Evolutionary conservation across 2,888 invertebrate genomes (phyloP), one percentile per base, ranked within the genome.

Genomic region (Agrotis clavis): DNA sequence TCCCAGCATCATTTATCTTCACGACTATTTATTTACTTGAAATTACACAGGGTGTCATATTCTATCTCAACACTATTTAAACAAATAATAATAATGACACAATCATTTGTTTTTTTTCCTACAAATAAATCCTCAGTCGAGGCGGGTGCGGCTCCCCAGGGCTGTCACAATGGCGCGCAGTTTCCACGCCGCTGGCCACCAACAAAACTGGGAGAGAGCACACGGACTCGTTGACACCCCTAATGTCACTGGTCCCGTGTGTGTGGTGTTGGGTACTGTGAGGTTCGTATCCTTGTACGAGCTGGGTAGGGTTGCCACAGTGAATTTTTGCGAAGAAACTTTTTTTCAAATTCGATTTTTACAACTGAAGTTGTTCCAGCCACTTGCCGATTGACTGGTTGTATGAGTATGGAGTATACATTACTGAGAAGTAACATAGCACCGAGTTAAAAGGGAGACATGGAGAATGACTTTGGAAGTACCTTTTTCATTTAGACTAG

Each of bases 161-260:
- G 94, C 87, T 94, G 93, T 91, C 93, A 93, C 93, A 94, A 93
- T 92, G 88, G 81, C 86, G 84, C 85, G 74, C 87, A 87, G 91
- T 93, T 96, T 95, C 92, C 93, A 92, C 93, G 77, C 88, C 91
- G 90, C 86, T 89, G 93, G 86, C 79, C 92, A 84, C 88, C 85
- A 88, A 95, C 94, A 95, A 94, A 92, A 92, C 90, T 57, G 57
- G 57, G 57, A 57, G 57, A 57, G 82, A 88, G 89, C 84, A 86
- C 87, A 89, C 86, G 87, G 88, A 87, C 85, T 88, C 86, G 88
- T 86, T 89, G 92, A 92, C 93, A 93, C 93, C 94, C 94, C 93
- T 94, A 91, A 92, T 92, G 91, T 89, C 88, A 88, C 86, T 86
- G 89, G 87, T 84, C 87, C 88, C 87, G 84, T 89, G 81, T 86